These are phyloP conservation scores for Orchesella cincta DNA, from an alignment of 1,140 invertebrate genomes.

Conservation along the genomic window DNA sequence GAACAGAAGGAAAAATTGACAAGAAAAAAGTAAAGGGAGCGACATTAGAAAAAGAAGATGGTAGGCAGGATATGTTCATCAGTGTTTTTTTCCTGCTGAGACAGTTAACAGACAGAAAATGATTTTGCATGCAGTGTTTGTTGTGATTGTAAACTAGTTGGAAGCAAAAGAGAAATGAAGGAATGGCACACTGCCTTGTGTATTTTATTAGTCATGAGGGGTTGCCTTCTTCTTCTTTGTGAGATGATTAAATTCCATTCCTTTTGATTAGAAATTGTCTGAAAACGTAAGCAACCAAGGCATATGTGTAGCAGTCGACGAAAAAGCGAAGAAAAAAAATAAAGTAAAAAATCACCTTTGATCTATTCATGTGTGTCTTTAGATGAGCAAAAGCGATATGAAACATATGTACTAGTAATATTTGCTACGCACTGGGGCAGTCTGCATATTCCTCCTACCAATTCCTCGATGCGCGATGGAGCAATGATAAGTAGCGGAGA, in stretches of 20 bases:
- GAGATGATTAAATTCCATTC: conserved; percentile 17
- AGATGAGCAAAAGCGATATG: too few species aligned
- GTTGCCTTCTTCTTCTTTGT: conserved; percentile 3
- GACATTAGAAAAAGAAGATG: too few species aligned
- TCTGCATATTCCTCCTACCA: too few species aligned
- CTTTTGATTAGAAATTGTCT: not conserved
- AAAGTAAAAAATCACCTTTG: not conserved
- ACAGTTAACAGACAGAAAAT: conserved; percentile 17
- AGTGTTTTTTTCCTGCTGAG: too few species aligned
- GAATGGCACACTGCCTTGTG: not conserved
- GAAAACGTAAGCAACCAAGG: too few species aligned
- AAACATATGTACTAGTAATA: too few species aligned
- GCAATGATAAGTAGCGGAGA: too few species aligned
- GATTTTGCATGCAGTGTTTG: conserved; percentile 11
- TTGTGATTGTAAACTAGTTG: conserved; percentile 5
- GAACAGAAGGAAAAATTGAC: too few species aligned
- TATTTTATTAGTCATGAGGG: not conserved
- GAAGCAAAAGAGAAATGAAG: not conserved
- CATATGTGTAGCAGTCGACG: not conserved
- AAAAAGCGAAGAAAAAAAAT: not conserved
- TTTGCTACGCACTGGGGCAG: too few species aligned
- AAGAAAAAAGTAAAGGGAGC: too few species aligned
- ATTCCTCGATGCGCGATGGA: too few species aligned
- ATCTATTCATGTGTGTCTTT: not conserved
- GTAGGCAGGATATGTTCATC: too few species aligned